Evolutionary conservation across 2,888 invertebrate species (phyloP), one percentile per base, ranked within the genome.

Genomic region (Troglohyphantes excavatus): DNA sequence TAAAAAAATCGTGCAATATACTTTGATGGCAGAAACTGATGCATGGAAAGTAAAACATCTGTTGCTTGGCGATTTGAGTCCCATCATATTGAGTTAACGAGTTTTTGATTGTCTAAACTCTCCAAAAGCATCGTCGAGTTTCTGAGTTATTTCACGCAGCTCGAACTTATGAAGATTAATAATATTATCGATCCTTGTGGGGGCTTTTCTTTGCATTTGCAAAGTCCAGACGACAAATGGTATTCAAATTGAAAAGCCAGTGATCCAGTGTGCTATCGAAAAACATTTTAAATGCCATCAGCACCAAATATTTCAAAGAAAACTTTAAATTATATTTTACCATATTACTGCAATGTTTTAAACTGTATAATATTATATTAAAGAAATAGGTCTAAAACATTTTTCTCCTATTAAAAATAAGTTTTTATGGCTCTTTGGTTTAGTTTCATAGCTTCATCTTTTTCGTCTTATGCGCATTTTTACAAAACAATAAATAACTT

Each of bases 61-160:
- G 72, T 53, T 72, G 17, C 46, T 43, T 46, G 21, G 43, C 72
- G 46, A 72, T 46, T 72, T 43, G n/a, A 72, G 26, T 72, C 46
- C 43, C 72, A 72, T 72, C 72, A 72, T 17, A 43, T 23, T 23
- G 43, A 23, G 72, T 72, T 72, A 72, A 46, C 46, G 72, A 72
- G 26, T 39, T 39, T 72, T 72, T 26, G 72, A 46, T 46, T 43
- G 43, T 72, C 46, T 21, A n/a, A 72, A 46, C 13, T 46, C 21
- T 39, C 46, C 43, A 43, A 72, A 46, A 43, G 72, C 46, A 11
- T 72, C 17, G 23, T 72, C 72, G 46, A 72, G 17, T 72, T 72
- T 46, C 13, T 33, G 33, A 72, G 72, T 72, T 7, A 72, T 46
- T 46, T 46, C 26, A 21, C 21, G 39, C 43, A 17, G 21, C n/a